Base-by-base conservation (phyloP, 2,113 vertebrate species). In the Ardeotis arabs region DNA sequence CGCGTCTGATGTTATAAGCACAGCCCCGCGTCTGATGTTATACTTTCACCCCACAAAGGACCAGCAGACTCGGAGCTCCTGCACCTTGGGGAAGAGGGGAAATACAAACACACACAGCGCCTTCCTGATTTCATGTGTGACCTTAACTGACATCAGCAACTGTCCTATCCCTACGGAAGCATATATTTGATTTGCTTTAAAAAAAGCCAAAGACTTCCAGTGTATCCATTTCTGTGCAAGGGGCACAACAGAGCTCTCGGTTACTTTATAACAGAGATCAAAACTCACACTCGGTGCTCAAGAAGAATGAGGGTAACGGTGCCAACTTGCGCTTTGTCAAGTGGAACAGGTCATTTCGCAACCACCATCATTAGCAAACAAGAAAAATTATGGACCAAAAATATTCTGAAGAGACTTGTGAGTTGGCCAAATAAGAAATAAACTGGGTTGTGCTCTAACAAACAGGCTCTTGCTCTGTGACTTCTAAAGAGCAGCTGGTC, bases 251-350 rank as follows among this genome's bases (percentile, higher is more conserved):
- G 67, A 81, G 66, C 76, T 63, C 47, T n/a, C 11, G 21, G 84
- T 93, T 92, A 95, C 78, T 87, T 37, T 92, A 14, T 68, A 94
- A 75, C 74, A 55, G 68, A 79, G 89, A 67, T 52, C 58, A 68
- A 37, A 47, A 85, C 67, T 88, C 74, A 88, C 35, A 64, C 58
- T 66, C 74, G 47, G 44, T 7, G 59, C 84, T 69, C 17, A 10
- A 22, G 66, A 93, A 35, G 77, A 76, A 94, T 5, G 39, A 37
- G 59, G 75, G 55, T 0, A 41, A 56, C 0, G 0, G 39, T 50
- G 77, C 70, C 89, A 91, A 4, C 63, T 5, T 24, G 25, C 3
- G 66, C 74, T 84, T 37, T 53, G 56, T 5, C 1, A 3, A 24
- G 17, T 10, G 33, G 58, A 70, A 56, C 0, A 0, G 41, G 9